Evolutionary conservation across 2,797 vertebrate species (phyloP), one percentile per base, ranked within the genome.

Genomic region (Myotis pilosus): DNA sequence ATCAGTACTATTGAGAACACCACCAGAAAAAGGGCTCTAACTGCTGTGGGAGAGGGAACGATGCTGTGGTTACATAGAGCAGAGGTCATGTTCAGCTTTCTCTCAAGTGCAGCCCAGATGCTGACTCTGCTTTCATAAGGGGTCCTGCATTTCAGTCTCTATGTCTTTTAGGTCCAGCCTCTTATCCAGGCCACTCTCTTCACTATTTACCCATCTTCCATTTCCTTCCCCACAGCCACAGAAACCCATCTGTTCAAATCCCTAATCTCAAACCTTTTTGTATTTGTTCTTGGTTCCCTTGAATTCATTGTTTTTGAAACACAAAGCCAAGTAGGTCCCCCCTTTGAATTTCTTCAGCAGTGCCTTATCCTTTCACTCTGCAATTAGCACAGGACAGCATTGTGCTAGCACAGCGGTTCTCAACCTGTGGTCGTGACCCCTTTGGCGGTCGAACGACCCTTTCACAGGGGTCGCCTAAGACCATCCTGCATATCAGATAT

Each of bases 241-340:
- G 79, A 86, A 62, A 75, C 17, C 4, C 19, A 53, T 28, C 8
- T 53, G 4, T 44, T 90, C 57, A 84, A 85, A 25, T 8, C 47
- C 49, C 64, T 85, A 55, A 49, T 25, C 28, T 71, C 11, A 72
- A 84, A 55, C 19, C 1, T 2, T 13, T 57, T 47, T 60, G 41
- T 15, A 20, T 49, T 55, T 85, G 69, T 66, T 78, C 33, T 88
- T 55, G 15, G 20, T 82, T 92, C 17, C 80, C 9, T 62, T 36
- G 47, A 82, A 87, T 79, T 87, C 33, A 78, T 91, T 25, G 53
- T 75, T 69, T 91, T 78, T 79, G 81, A 89, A 82, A 88, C 28
- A n/a, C 28, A 89, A 71, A 94, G 68, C 66, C n/a, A 55, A 85
- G 22, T 36, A 28, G 69, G 62, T 41, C 23, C 2, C 28, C 16